A percentile compares a stretch with the other conserved stretches of the same genome.
These are phyloP conservation scores for Pycnonotus jocosus DNA, from an alignment of 2,113 vertebrate genomes.

Conservation along the genomic window DNA sequence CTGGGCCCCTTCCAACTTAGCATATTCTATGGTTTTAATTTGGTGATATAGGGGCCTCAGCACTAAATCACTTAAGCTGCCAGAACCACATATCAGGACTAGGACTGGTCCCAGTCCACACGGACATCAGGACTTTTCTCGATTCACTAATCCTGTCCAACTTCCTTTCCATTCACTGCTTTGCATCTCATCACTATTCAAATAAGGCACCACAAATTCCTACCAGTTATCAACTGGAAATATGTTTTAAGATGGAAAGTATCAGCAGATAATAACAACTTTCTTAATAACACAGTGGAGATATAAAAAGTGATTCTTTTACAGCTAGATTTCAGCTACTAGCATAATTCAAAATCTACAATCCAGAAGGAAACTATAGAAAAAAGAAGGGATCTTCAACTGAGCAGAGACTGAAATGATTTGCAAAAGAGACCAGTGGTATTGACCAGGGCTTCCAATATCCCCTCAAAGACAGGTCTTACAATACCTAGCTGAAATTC, in stretches of 20 bases:
- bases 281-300: neutral
- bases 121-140: neutral
- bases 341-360: neutral
- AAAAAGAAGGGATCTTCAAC: neutral
- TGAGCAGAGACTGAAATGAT: neutral
- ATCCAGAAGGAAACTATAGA: neutral
- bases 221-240: neutral
- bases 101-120: neutral
- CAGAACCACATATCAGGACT: neutral
- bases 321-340: neutral
- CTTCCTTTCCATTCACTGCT: neutral
- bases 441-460: neutral
- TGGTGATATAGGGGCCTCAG: neutral
- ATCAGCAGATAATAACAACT: neutral
- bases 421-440: neutral
- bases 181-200: neutral
- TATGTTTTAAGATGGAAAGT: neutral
- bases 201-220: neutral
- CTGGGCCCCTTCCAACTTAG: neutral
- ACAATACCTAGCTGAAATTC: neutral
- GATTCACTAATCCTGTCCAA: neutral
- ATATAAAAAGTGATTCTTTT: neutral
- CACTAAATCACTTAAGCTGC: neutral
- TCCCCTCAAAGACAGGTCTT: neutral
- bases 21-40: neutral